Evolutionary conservation across 1,140 invertebrate genomes (phyloP).

Genomic region (Lysiphlebus fabarum): DNA sequence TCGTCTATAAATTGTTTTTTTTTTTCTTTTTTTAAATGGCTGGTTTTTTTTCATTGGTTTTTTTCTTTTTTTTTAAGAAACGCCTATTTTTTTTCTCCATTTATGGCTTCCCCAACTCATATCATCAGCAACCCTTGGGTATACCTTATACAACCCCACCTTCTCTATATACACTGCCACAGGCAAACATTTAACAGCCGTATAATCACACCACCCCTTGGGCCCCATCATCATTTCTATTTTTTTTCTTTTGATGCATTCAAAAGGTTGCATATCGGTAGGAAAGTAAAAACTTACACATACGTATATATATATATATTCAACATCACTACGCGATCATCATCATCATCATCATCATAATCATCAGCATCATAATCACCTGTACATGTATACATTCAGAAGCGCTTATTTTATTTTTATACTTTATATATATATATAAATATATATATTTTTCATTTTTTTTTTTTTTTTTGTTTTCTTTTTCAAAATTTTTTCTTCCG

Average conservation of each 20-base stretch:
- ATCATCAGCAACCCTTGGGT: not conserved
- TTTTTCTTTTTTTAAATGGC: no score
- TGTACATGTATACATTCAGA: constrained; percentile 1
- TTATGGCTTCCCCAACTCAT: not conserved
- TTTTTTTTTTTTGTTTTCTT: no score
- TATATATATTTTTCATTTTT: no score
- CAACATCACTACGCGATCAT: not conserved
- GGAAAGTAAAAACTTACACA: not conserved
- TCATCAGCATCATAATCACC: not conserved
- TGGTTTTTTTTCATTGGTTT: no score
- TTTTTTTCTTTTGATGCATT: constrained; percentile 1
- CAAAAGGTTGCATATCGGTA: not conserved
- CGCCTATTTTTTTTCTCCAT: not conserved
- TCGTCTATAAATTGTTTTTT: no score
- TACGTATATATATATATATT: no score
- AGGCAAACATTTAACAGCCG: constrained; percentile 22
- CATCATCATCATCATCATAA: not conserved
- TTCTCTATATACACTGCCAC: not conserved
- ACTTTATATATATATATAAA: not conserved
- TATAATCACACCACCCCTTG: constrained; percentile 20
- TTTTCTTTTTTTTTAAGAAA: not conserved
- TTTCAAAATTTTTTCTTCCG: no score
- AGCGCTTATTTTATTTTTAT: constrained; percentile 4
- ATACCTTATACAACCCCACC: not conserved
- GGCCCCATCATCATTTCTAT: not conserved